Base-by-base conservation (phyloP, 2,888 invertebrate genomes). In the Plagodis pulveraria region DNA sequence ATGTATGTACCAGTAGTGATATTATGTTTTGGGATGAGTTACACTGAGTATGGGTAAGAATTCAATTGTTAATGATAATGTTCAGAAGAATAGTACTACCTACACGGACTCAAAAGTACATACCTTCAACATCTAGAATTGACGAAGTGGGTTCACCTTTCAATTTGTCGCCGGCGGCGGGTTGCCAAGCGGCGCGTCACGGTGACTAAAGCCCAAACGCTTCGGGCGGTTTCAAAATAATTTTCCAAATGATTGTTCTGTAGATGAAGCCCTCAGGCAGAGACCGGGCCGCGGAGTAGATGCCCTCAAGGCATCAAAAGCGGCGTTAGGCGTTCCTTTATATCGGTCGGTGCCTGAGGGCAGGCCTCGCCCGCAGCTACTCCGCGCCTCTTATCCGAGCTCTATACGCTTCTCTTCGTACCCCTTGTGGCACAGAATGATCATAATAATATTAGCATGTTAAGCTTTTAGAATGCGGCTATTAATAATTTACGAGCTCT, bases 171-270 rank as follows among this genome's bases (percentile, higher is more conserved):
- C 66, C 59, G 7, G 45, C 5, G 57, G 67, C 40, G 10, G 22
- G 47, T 2, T 2, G 11, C 12, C 53, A 56, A 36, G 52, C 56
- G 57, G 56, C 59, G 53, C 58, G 52, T 44, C 44, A 48, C 42
- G 47, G 41, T 54, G 54, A 54, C 47, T 47, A 12, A 48, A 45
- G 48, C 50, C 52, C 69, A 61, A 58, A 58, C 46, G 80, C 87
- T 77, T 51, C 65, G 70, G 84, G 84, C 83, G 70, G 68, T 83
- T 82, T 84, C 84, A 78, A 83, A 87, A 88, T 89, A 84, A 88
- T 89, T 87, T 87, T 83, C 84, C 77, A 84, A 88, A 88, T 86
- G 82, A 87, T 87, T 88, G 88, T 88, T 87, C 87, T 84, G 86
- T 79, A 83, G 86, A 88, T 84, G 87, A 87, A 76, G 70, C 82